phyloP scores from a whole-genome alignment of 2,113 vertebrate genomes.

The Cephalopterus ornatus region DNA sequence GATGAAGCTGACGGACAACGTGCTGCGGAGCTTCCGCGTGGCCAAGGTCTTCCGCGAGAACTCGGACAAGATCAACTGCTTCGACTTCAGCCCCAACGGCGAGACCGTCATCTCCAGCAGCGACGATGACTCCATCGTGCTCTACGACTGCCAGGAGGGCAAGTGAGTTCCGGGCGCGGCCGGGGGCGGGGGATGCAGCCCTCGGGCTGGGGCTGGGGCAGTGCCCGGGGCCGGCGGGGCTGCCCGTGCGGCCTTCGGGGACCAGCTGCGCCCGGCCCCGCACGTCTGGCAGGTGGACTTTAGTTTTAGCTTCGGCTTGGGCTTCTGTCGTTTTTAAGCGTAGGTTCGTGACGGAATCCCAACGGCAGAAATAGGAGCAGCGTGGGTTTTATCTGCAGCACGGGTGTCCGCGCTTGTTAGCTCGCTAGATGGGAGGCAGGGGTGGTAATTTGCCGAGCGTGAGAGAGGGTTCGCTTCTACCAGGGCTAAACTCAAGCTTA shows the following conservation, averaged over 20 bases:
- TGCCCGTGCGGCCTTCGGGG: not conserved
- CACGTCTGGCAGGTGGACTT: no score
- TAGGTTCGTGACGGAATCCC: not conserved
- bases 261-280: no score
- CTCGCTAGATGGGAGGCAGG: not conserved
- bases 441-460: not conserved
- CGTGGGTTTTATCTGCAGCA: not conserved
- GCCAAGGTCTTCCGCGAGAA: slow-evolving; percentile 99
- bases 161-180: slow-evolving; percentile 82
- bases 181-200: not conserved
- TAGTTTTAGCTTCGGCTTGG: not conserved
- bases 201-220: no score
- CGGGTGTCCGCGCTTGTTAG: not conserved
- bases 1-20: slow-evolving; percentile 98
- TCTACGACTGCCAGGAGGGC: slow-evolving; percentile 98
- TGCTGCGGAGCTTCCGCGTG: slow-evolving; percentile 97
- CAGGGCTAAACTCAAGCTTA: not conserved
- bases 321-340: not conserved
- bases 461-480: not conserved
- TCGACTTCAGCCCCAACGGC: slow-evolving; percentile 97
- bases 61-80: slow-evolving; percentile 97
- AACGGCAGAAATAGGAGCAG: not conserved
- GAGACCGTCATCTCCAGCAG: slow-evolving; percentile 98
- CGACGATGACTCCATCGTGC: slow-evolving; percentile 95
- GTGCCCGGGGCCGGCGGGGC: no score